These are phyloP conservation scores for Drosophila phalerata DNA, from an alignment of 2,888 invertebrate species.

Conservation along the genomic window DNA sequence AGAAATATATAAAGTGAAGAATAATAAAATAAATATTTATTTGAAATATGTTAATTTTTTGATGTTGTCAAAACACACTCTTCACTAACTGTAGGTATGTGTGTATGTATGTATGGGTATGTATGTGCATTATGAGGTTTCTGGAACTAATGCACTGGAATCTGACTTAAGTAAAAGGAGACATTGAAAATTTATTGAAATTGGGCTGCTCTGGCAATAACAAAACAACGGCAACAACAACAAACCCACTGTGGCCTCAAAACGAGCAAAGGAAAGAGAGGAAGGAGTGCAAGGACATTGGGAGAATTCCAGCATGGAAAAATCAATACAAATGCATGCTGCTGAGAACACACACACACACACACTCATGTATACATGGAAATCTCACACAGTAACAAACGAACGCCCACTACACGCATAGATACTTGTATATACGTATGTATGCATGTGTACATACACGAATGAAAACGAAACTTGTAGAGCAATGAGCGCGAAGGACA, in stretches of 20 bases:
- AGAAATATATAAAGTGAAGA: no score
- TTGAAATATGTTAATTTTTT: no score
- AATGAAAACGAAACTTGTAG: slow-evolving; percentile 74
- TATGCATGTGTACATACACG: slow-evolving; percentile 18
- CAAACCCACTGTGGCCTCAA: slow-evolving; percentile 38
- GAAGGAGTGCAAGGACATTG: slow-evolving; percentile 74
- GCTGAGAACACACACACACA: slow-evolving; percentile 28
- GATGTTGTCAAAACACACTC: no score
- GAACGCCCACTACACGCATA: slow-evolving; percentile 22
- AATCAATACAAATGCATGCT: slow-evolving; percentile 73
- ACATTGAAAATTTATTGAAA: slow-evolving; percentile 10
- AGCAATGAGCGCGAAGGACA: slow-evolving; percentile 55
- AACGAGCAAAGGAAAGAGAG: slow-evolving; percentile 55
- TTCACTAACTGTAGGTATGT: background rate
- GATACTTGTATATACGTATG: slow-evolving; percentile 13
- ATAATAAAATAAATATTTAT: no score
- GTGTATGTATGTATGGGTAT: background rate
- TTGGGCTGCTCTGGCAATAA: background rate
- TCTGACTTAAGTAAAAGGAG: slow-evolving; percentile 4
- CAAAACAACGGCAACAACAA: no score
- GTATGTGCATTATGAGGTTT: background rate
- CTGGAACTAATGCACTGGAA: slow-evolving; percentile 42
- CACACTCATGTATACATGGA: slow-evolving; percentile 39
- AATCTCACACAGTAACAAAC: slow-evolving; percentile 25
- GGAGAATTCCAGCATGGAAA: slow-evolving; percentile 72